A percentile compares a stretch with the other conserved stretches of the same genome.
phyloP scores from a whole-genome alignment of 2,797 vertebrate genomes.

The Schizothorax lantsangensis region DNA sequence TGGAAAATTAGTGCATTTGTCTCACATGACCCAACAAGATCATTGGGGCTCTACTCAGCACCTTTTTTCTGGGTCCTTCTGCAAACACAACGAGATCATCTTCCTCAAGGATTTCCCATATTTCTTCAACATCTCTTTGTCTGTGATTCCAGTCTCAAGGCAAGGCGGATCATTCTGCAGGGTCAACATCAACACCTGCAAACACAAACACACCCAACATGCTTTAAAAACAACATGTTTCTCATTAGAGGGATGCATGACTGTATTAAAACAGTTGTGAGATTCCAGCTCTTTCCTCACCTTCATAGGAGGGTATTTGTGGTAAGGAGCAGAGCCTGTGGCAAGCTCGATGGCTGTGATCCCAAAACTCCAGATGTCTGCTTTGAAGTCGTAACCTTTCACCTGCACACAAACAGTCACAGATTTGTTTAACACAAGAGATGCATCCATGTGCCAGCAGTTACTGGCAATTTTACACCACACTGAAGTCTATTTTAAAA shows the following conservation, averaged over 20 bases:
- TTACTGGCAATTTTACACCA: slow-evolving; percentile 20
- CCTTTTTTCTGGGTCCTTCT: slow-evolving; percentile 99
- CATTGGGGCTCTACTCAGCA: slow-evolving; percentile 55
- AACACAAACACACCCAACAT: slow-evolving; percentile 11
- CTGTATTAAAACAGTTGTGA: neutral
- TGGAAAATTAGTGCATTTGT: neutral
- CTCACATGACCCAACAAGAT: neutral
- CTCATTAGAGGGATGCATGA: neutral
- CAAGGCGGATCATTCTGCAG: slow-evolving; percentile 93
- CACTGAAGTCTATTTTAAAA: neutral
- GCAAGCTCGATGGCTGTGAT: slow-evolving; percentile 97
- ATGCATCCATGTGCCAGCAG: slow-evolving; percentile 6
- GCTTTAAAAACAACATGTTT: neutral
- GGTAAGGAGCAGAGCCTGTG: slow-evolving; percentile 94
- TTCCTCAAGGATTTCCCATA: slow-evolving; percentile 91
- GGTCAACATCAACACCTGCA: slow-evolving; percentile 94
- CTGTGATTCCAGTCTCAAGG: slow-evolving; percentile 95
- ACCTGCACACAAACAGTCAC: slow-evolving; percentile 77
- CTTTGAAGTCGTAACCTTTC: slow-evolving; percentile 97
- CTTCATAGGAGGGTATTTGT: slow-evolving; percentile 98
- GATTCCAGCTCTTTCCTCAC: slow-evolving; percentile 70
- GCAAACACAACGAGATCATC: slow-evolving; percentile 96
- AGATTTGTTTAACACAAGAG: slow-evolving; percentile 9
- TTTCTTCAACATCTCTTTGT: slow-evolving; percentile 98
- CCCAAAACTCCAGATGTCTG: slow-evolving; percentile 98